A percentile compares a stretch with the other conserved stretches of the same genome.
Evolutionary conservation across 1,140 invertebrate species (phyloP).

Genomic region (Solen grandis): DNA sequence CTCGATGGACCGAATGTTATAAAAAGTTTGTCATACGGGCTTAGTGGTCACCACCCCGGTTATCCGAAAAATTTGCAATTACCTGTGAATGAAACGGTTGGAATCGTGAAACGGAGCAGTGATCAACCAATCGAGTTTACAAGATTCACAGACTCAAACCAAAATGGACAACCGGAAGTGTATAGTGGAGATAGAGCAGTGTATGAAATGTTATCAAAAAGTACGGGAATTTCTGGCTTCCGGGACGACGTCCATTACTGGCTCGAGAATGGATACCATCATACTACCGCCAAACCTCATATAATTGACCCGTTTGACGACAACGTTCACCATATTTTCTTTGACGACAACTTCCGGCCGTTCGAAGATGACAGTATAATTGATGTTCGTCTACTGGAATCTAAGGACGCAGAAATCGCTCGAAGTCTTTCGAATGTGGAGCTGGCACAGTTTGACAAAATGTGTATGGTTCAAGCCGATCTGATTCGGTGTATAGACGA

Average conservation of each 20-base stretch:
- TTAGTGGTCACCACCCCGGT: slow-evolving; percentile 73
- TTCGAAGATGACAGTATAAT: slow-evolving; percentile 78
- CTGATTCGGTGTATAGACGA: slow-evolving; percentile 74
- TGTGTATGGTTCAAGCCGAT: slow-evolving; percentile 78
- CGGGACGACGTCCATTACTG: slow-evolving; percentile 77
- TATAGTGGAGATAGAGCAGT: slow-evolving; percentile 68
- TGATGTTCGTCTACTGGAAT: slow-evolving; percentile 72
- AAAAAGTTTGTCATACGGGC: slow-evolving; percentile 64
- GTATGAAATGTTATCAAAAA: slow-evolving; percentile 68
- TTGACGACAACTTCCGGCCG: slow-evolving; percentile 78
- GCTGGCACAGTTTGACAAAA: slow-evolving; percentile 69
- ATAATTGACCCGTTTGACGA: slow-evolving; percentile 74
- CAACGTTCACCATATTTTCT: slow-evolving; percentile 78
- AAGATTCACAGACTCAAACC: slow-evolving; percentile 4
- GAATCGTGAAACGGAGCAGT: slow-evolving; percentile 59
- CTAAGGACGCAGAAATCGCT: slow-evolving; percentile 52
- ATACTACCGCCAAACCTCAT: slow-evolving; percentile 73
- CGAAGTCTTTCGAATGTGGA: slow-evolving; percentile 69
- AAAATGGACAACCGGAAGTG: slow-evolving; percentile 6
- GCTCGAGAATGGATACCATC: slow-evolving; percentile 73
- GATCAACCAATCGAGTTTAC: slow-evolving; percentile 57
- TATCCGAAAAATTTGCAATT: slow-evolving; percentile 63
- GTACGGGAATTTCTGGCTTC: slow-evolving; percentile 72
- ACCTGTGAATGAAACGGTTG: slow-evolving; percentile 56
- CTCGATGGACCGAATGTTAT: slow-evolving; percentile 77